These are phyloP conservation scores for Sebastes itinus DNA, from an alignment of 2,797 vertebrate species.

Conservation along the genomic window DNA sequence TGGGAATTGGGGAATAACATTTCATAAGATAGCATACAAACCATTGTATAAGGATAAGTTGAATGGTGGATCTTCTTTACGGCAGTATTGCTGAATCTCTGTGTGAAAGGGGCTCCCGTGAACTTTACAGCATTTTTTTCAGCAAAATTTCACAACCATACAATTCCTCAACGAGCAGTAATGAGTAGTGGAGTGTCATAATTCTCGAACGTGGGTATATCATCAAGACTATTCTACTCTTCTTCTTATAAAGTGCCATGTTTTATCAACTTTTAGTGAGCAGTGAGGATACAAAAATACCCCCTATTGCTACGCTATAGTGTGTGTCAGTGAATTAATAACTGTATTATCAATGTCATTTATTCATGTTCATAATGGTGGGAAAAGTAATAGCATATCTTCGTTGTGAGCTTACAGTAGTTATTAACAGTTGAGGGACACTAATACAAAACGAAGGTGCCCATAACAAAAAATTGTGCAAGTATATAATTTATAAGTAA, in stretches of 20 bases:
- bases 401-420: not conserved
- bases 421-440: not conserved
- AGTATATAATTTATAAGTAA: conserved; percentile 51
- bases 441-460: not conserved
- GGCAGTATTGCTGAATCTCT: too few relatives aligned
- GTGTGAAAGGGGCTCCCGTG: too few relatives aligned
- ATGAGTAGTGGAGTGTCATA: not conserved
- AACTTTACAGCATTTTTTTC: not conserved
- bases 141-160: not conserved
- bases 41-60: too few relatives aligned
- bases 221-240: not conserved
- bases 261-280: not conserved
- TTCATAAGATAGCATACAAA: too few relatives aligned
- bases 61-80: too few relatives aligned
- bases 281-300: conserved; percentile 2
- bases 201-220: not conserved
- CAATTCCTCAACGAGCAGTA: not conserved
- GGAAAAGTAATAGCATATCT: not conserved
- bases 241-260: not conserved
- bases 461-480: conserved; percentile 7
- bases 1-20: too few relatives aligned
- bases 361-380: conserved; percentile 21
- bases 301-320: not conserved
- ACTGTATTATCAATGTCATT: conserved; percentile 36
- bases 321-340: conserved; percentile 25